A percentile compares a stretch with the other conserved stretches of the same genome.
Conservation (phyloP, 2,888 invertebrate species). For the Dasysyrphus albostriatus region DNA sequence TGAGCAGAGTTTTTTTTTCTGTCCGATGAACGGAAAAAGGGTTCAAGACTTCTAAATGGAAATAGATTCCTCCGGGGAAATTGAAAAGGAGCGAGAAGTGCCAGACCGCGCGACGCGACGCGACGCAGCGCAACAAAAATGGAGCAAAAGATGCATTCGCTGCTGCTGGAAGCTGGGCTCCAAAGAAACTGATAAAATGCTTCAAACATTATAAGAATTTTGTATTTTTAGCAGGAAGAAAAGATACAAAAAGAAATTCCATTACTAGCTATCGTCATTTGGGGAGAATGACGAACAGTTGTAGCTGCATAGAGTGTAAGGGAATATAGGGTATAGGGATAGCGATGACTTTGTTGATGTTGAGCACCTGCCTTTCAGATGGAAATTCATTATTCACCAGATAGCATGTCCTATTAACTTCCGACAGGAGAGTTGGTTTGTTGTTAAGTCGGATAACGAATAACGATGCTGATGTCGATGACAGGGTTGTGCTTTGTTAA, state of each 20-base stretch:
- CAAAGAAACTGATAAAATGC: constrained; percentile 24
- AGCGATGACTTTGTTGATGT: not conserved
- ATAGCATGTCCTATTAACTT: constrained; percentile 35
- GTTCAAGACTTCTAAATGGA: constrained; percentile 42
- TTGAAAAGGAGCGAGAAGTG: constrained; percentile 59
- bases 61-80: constrained; percentile 61
- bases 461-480: constrained; percentile 9
- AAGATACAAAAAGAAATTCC: constrained; percentile 3
- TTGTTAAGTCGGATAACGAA: constrained; percentile 6
- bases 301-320: no score
- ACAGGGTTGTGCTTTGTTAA: constrained; percentile 21
- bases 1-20: not conserved
- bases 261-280: constrained; percentile 52
- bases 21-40: constrained; percentile 43
- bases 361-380: constrained; percentile 49
- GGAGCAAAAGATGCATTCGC: constrained; percentile 35
- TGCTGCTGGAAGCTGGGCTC: not conserved
- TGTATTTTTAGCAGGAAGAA: constrained; percentile 14
- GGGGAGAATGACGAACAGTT: constrained; percentile 10
- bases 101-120: constrained; percentile 16
- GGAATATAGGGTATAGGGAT: not conserved
- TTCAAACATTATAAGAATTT: constrained; percentile 49
- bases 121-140: not conserved
- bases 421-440: constrained; percentile 25
- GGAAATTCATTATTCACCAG: constrained; percentile 66